A percentile compares a stretch with the other conserved stretches of the same genome.
Evolutionary conservation across 1,140 invertebrate species (phyloP).

Genomic region (Phenacoccus solenopsis): DNA sequence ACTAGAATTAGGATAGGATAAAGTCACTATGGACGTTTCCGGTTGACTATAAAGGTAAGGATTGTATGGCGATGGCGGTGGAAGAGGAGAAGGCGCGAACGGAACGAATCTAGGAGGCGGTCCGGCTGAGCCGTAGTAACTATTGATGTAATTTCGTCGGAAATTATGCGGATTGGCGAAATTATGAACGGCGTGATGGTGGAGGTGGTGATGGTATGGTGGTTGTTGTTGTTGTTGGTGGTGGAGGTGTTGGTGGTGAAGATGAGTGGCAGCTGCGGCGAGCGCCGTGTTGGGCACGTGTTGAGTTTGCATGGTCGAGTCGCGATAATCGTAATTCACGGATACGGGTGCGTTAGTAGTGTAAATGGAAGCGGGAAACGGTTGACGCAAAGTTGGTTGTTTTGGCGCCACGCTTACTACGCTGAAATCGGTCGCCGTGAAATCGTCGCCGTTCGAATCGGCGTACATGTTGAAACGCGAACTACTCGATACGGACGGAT

Average conservation of each 20-base stretch:
- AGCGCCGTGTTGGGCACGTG: neutral
- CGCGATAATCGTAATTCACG: neutral
- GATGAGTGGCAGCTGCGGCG: neutral
- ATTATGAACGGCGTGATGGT: neutral
- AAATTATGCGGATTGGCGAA: neutral
- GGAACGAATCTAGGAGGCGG: neutral
- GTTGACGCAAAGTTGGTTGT: neutral
- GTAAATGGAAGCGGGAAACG: neutral
- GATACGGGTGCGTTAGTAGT: neutral
- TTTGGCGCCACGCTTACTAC: neutral
- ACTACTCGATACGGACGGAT: neutral
- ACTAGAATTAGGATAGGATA: conserved; percentile 7
- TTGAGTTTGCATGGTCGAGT: neutral
- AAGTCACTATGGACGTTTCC: neutral
- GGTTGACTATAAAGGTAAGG: neutral
- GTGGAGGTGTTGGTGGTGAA: too few species aligned
- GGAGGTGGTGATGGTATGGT: too few species aligned
- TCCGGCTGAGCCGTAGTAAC: neutral
- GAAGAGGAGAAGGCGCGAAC: neutral
- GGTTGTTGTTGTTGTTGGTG: too few species aligned
- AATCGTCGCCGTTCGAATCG: neutral
- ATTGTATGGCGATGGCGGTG: conserved; percentile 4
- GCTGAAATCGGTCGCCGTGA: neutral
- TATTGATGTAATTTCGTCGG: neutral
- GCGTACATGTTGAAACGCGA: neutral